Base-by-base conservation (phyloP, 2,888 invertebrate species). In the Hartigia nigra region DNA sequence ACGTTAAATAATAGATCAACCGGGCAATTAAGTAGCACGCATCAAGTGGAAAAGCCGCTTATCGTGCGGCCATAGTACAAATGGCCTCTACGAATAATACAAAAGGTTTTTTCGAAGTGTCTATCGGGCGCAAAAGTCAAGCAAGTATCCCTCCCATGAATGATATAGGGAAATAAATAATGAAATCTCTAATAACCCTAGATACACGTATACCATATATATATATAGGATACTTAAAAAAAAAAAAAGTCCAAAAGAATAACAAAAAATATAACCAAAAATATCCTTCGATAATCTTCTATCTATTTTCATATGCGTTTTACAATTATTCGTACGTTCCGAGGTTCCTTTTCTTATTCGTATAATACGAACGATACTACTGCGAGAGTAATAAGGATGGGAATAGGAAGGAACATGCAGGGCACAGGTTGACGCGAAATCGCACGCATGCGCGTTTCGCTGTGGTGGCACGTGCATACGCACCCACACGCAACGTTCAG, bases 381-480 rank as follows among this genome's bases (percentile, higher is more conserved):
- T 55, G 23, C 5, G 23, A 5, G 39, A 55, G 23, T 55, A 23
- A 39, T 23, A 39, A 39, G 14, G 39, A 14, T 12, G 14, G 9
- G 39, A 23, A 55, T 55, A 9, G 39, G 23, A 79, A 77, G 78
- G 34, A 34, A 69, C 32, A 77, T 69, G 55, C 37, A 74, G 36
- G 74, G 69, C 74, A 31, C 70, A 74, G n/a, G 39, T 23, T 55
- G 23, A 55, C 39, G 39, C 39, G 39, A 23, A 23, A 55, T 55
- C 39, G 3, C 75, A 69, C 76, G 69, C 79, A 72, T 14, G n/a
- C 31, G 72, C 5, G 72, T 14, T 82, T 83, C 75, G 84, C 78
- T 84, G 85, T 86, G 81, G 81, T 80, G 85, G 85, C 86, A 87
- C 88, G 87, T 88, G 89, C 87, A 87, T 87, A 78, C 77, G 79